Base-by-base conservation (phyloP, 2,797 vertebrate species). In the Carduelis carduelis region DNA sequence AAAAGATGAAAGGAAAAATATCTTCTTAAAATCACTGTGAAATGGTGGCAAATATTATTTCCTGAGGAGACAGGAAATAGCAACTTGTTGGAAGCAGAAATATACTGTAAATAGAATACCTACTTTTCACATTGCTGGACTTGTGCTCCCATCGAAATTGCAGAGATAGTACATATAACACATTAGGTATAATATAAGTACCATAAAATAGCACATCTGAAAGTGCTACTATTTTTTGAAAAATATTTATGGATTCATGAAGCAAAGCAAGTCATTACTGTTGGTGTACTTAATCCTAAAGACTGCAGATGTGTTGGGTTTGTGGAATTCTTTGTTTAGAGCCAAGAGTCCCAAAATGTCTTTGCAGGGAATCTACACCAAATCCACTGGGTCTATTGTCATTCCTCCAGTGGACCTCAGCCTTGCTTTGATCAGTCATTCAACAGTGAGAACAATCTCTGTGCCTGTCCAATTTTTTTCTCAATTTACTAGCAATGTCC, bases 161-260 rank as follows among this genome's bases (percentile, higher is more conserved):
- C 0, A 0, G 50, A 60, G 27, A 35, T 28, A 35, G 14, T 11
- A 20, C 26, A 52, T 9, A n/a, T 2, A 21, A 35, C 11, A 23
- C 2, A 23, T 61, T 76, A 79, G 16, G 27, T 63, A 22, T 8
- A 35, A 47, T 85, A 83, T 49, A 76, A 78, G 20, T 14, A 84
- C 34, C 47, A 37, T n/a, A 55, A 57, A 92, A 7, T 4, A 76
- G 0, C 12, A 46, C 11, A 44, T 71, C 32, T 68, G n/a, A 70
- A 90, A 82, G 69, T 57, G 26, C 4, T 41, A 7, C 7, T 4
- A 1, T 30, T 71, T 56, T 72, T 57, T 61, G 14, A 28, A 61
- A 75, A 79, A 64, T 32, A 77, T 6, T 61, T 61, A 39, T 60
- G 27, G n/a, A 80, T 80, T 17, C 9, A 8, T 14, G 12, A 41